A percentile compares a stretch with the other conserved stretches of the same genome.
phyloP scores from a whole-genome alignment of 2,797 vertebrate genomes.

The Eutrigla gurnardus region DNA sequence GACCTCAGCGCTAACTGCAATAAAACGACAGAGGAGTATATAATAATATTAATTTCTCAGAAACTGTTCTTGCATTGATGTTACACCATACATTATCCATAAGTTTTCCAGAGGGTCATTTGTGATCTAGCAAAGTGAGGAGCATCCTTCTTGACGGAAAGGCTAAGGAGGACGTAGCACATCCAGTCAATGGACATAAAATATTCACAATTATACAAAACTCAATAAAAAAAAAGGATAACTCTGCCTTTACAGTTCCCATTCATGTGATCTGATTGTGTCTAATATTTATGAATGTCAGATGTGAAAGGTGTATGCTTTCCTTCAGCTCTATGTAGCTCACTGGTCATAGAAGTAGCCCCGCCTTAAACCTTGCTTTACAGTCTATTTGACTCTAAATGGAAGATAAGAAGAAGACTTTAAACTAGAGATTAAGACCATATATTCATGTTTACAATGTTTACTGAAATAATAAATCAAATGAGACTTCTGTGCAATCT shows the following conservation, averaged over 20 bases:
- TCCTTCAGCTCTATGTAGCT: too few relatives aligned
- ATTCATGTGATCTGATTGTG: background rate
- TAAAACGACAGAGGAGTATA: conserved; percentile 10
- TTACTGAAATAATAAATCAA: too few relatives aligned
- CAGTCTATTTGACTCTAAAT: too few relatives aligned
- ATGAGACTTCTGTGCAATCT: too few relatives aligned
- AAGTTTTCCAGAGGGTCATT: background rate
- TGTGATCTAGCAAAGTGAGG: conserved; percentile 7
- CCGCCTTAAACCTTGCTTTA: too few relatives aligned
- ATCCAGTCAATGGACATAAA: background rate
- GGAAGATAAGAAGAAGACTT: too few relatives aligned
- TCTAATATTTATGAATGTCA: background rate
- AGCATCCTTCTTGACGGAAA: background rate
- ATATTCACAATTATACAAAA: background rate
- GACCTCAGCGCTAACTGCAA: conserved; percentile 6
- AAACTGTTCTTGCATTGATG: conserved; percentile 19
- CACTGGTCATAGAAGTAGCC: too few relatives aligned
- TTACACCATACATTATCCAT: conserved; percentile 3
- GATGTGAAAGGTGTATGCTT: background rate
- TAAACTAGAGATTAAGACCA: too few relatives aligned
- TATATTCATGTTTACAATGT: too few relatives aligned
- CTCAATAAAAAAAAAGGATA: background rate
- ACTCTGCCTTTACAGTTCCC: too few relatives aligned
- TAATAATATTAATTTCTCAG: conserved; percentile 24
- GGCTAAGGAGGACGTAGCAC: background rate